phyloP scores from a whole-genome alignment of 2,797 vertebrate genomes.

The Sebastes oblongus region DNA sequence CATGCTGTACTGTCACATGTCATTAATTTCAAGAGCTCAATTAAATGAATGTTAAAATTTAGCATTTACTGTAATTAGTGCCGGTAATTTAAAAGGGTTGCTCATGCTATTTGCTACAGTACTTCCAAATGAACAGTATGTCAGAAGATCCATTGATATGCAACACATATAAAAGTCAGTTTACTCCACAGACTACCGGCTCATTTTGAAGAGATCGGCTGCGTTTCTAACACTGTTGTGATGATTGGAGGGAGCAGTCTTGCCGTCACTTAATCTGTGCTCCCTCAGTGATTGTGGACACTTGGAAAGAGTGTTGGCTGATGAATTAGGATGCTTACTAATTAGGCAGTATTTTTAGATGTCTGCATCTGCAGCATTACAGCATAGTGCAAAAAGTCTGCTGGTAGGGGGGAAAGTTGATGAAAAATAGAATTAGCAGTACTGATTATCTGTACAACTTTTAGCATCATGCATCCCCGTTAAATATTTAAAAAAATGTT shows the following conservation, averaged over 20 bases:
- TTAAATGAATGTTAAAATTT: background rate
- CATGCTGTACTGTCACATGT: background rate
- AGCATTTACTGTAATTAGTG: background rate
- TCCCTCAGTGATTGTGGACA: background rate
- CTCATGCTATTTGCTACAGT: background rate
- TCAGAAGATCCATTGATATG: background rate
- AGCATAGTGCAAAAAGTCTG: background rate
- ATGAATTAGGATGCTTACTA: slow-evolving; percentile 12
- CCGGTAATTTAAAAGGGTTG: background rate
- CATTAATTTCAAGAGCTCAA: background rate
- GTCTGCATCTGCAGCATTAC: background rate
- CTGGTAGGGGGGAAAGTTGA: background rate
- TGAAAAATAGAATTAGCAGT: background rate
- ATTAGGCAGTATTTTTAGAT: slow-evolving; percentile 29
- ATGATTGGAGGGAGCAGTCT: background rate
- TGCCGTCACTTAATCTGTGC: background rate
- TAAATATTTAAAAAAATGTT: background rate
- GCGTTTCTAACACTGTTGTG: background rate
- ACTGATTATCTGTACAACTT: background rate
- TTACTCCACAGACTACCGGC: background rate
- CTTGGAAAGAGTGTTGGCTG: background rate
- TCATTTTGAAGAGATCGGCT: background rate
- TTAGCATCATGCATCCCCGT: background rate
- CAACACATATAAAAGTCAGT: background rate
- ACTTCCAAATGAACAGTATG: background rate